phyloP scores from a whole-genome alignment of 2,888 invertebrate genomes.

The Pachydiplax longipennis region DNA sequence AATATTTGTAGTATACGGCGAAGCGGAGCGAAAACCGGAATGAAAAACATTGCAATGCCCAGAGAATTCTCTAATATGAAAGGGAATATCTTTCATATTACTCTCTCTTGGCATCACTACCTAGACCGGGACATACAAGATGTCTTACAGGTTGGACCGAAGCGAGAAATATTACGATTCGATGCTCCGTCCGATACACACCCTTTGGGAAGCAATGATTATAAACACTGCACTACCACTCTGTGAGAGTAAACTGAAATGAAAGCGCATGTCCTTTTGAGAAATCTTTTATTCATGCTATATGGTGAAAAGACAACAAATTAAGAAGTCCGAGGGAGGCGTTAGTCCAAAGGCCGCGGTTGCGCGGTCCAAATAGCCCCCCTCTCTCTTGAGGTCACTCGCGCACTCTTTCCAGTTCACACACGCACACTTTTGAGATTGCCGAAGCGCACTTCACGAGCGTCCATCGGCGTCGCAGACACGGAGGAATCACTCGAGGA shows the following conservation, averaged over 20 bases:
- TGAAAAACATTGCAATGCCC: too few species aligned
- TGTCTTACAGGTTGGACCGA: too few species aligned
- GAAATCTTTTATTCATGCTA: neutral
- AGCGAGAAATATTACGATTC: too few species aligned
- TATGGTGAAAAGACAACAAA: constrained; percentile 33
- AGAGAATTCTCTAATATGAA: too few species aligned
- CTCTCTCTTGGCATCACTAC: too few species aligned
- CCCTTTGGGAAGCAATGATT: too few species aligned
- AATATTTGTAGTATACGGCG: too few species aligned
- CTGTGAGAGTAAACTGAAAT: neutral
- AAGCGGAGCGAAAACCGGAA: too few species aligned
- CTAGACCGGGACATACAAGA: too few species aligned
- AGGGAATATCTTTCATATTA: too few species aligned
- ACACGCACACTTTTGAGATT: neutral
- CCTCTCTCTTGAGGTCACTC: neutral
- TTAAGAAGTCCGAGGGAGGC: neutral
- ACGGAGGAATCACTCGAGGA: neutral
- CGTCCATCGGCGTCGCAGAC: neutral
- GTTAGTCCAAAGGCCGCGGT: neutral
- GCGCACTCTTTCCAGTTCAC: neutral
- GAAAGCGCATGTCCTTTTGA: neutral
- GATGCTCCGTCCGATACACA: too few species aligned
- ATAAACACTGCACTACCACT: too few species aligned
- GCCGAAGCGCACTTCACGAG: neutral
- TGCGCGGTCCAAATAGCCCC: neutral